Conservation (phyloP, 2,113 vertebrate genomes). For the Scartelaos histophorus region DNA sequence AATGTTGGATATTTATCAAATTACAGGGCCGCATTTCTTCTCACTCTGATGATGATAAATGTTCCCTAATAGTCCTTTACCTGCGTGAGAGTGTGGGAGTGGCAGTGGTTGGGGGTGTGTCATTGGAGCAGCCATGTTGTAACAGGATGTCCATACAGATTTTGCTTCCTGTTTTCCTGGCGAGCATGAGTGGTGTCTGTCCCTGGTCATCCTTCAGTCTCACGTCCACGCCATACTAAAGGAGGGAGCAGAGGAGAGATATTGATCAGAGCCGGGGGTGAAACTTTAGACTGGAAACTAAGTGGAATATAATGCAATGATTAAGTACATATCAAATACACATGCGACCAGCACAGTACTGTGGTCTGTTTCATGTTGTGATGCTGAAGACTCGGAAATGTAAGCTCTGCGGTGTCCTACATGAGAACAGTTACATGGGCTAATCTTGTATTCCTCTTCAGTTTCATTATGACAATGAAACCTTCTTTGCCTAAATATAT, state of each 20-base stretch:
- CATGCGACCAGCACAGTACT: background rate
- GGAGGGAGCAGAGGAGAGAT: background rate
- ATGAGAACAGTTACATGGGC: no score
- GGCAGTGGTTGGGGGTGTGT: constrained; percentile 75
- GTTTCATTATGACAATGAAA: no score
- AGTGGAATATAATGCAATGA: background rate
- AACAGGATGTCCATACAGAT: constrained; percentile 88
- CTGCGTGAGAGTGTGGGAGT: constrained; percentile 76
- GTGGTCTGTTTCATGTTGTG: background rate
- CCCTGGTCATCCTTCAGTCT: constrained; percentile 83
- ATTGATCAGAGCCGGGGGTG: background rate
- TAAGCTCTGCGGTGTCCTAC: no score
- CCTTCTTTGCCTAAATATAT: no score
- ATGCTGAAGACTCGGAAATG: no score
- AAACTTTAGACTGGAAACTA: background rate
- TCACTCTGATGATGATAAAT: background rate
- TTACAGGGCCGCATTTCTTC: no score
- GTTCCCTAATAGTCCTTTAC: background rate
- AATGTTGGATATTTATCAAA: no score
- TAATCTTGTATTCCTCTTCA: no score
- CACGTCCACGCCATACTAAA: constrained; percentile 87
- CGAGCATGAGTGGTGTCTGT: constrained; percentile 84
- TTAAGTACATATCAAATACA: background rate
- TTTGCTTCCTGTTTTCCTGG: constrained; percentile 83
- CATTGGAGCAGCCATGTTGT: constrained; percentile 88